These are phyloP conservation scores for Oplegnathus fasciatus DNA, from an alignment of 2,113 vertebrate species.

Conservation along the genomic window DNA sequence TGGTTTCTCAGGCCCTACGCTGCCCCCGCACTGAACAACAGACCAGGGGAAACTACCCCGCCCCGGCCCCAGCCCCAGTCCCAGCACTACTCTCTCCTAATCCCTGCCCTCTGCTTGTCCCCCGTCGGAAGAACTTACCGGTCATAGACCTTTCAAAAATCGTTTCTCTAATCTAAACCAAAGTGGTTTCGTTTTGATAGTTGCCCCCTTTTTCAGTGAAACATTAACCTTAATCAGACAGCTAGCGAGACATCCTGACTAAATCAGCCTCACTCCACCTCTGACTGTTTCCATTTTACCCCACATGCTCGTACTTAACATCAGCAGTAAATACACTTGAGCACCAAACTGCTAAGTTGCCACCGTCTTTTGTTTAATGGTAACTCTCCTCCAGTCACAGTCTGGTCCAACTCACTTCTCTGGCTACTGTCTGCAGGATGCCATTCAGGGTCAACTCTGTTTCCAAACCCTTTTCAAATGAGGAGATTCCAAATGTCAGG, in stretches of 20 bases:
- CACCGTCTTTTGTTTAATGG: slow-evolving; percentile 13
- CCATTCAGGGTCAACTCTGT: slow-evolving; percentile 25
- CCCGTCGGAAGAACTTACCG: slow-evolving; percentile 25
- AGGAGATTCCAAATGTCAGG: slow-evolving; percentile 33
- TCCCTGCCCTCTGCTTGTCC: slow-evolving; percentile 38
- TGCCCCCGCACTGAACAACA: slow-evolving; percentile 80
- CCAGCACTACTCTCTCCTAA: slow-evolving; percentile 49
- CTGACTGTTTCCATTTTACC: background rate
- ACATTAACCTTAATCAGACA: slow-evolving; percentile 18
- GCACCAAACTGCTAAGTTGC: slow-evolving; percentile 21
- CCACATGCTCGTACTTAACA: background rate
- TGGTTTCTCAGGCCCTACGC: slow-evolving; percentile 88
- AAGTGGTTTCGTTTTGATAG: background rate
- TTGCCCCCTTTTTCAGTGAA: background rate
- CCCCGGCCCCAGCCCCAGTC: slow-evolving; percentile 57
- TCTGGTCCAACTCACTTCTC: slow-evolving; percentile 30
- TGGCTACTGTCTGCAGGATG: slow-evolving; percentile 28
- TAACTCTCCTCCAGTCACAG: background rate
- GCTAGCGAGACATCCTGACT: background rate
- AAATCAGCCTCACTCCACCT: background rate
- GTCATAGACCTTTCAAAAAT: slow-evolving; percentile 26
- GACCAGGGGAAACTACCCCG: slow-evolving; percentile 76
- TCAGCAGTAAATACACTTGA: slow-evolving; percentile 8
- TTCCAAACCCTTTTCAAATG: slow-evolving; percentile 18
- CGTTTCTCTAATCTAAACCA: background rate